Conservation (phyloP, 92 coral and sea anemone genomes). For the Nematostella vectensis region DNA sequence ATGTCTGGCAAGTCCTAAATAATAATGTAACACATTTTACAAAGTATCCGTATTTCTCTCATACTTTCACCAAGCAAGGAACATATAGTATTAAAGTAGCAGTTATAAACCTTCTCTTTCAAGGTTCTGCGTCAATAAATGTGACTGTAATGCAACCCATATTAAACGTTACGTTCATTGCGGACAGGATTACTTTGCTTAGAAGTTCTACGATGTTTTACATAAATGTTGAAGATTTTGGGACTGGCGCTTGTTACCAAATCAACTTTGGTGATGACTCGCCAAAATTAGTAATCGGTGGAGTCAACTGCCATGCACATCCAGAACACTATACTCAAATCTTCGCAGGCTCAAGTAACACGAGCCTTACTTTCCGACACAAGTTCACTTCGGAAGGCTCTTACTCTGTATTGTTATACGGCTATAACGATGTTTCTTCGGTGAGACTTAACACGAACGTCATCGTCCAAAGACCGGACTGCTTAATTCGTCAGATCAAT, state of each 20-base stretch:
- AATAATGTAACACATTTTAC: constrained; percentile 5
- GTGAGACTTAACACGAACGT: constrained; percentile 9
- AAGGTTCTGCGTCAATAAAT: constrained; percentile 6
- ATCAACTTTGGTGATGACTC: constrained; percentile 29
- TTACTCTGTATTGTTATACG: constrained; percentile 26
- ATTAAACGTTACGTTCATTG: constrained; percentile 10
- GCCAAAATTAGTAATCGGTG: constrained; percentile 5
- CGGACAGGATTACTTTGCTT: constrained; percentile 21
- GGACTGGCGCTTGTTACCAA: constrained; percentile 31
- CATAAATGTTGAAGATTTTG: constrained; percentile 3
- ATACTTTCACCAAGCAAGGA: constrained; percentile 19
- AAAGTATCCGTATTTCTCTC: neutral
- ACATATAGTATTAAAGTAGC: constrained; percentile 8
- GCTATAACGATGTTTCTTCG: constrained; percentile 50
- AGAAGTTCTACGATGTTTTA: constrained; percentile 8
- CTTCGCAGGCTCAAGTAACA: constrained; percentile 1
- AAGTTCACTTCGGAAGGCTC: constrained; percentile 37
- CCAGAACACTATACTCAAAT: neutral
- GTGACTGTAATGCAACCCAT: constrained; percentile 28
- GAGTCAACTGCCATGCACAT: constrained; percentile 6
- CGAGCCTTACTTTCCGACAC: constrained; percentile 20
- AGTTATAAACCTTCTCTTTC: constrained; percentile 30
- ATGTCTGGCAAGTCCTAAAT: constrained; percentile 25
- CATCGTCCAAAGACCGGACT: constrained; percentile 39
- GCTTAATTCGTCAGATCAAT: constrained; percentile 26